phyloP scores from a whole-genome alignment of 2,888 invertebrate species.

The Tenodera sinensis region DNA sequence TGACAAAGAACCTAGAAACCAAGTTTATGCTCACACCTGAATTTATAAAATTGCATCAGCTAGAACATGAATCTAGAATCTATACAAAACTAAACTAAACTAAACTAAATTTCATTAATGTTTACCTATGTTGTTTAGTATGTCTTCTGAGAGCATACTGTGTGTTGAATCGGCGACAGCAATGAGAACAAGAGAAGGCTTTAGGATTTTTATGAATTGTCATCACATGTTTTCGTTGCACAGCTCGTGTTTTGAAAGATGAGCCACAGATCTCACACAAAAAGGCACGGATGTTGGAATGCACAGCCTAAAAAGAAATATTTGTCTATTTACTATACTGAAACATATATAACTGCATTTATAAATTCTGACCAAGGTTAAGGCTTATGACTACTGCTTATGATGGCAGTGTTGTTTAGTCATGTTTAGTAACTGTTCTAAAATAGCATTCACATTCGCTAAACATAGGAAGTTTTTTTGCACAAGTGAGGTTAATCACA shows the following conservation, averaged over 20 bases:
- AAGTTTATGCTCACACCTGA: no score
- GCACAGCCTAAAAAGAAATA: constrained; percentile 38
- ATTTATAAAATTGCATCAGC: background rate
- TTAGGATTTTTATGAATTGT: constrained; percentile 45
- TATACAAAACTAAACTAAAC: background rate
- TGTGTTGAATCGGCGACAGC: constrained; percentile 45
- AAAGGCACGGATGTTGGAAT: constrained; percentile 46
- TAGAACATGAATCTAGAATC: background rate
- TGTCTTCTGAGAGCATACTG: constrained; percentile 44
- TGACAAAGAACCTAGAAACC: no score
- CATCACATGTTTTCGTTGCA: constrained; percentile 44
- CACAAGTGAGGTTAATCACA: no score
- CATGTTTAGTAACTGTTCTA: no score
- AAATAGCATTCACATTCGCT: no score
- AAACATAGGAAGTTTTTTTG: no score
- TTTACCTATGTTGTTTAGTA: constrained; percentile 39
- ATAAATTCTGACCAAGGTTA: no score
- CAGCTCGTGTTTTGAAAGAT: constrained; percentile 42
- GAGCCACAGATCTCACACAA: constrained; percentile 53
- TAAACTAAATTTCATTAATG: background rate
- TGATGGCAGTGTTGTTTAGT: no score
- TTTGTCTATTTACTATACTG: background rate
- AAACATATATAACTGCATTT: no score
- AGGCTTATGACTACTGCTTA: no score
- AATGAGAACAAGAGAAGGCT: constrained; percentile 40